Percentiles rank a stretch among this genome's conserved stretches.
phyloP scores from a whole-genome alignment of 2,113 vertebrate genomes.

The Eleginops maclovinus region DNA sequence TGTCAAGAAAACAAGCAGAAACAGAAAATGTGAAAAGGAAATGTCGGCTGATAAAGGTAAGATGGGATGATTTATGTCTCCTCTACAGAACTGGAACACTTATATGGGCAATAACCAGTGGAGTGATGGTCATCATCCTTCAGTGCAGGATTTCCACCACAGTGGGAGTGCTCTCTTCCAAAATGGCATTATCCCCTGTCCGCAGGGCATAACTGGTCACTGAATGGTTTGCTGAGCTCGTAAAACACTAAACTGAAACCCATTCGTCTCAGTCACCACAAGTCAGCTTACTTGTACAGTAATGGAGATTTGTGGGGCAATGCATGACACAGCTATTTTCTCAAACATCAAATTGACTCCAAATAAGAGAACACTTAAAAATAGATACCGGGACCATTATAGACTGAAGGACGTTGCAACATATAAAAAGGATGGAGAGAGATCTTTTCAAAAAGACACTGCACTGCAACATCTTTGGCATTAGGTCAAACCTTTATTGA shows the following conservation, averaged over 20 bases:
- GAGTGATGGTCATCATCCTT: slow-evolving; percentile 8
- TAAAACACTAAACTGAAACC: slow-evolving; percentile 56
- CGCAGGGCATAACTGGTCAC: slow-evolving; percentile 50
- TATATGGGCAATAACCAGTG: neutral
- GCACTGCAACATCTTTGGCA: neutral
- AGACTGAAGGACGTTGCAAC: neutral
- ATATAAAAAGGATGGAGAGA: neutral
- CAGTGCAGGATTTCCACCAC: slow-evolving; percentile 21
- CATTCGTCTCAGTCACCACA: slow-evolving; percentile 57
- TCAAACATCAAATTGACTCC: slow-evolving; percentile 27
- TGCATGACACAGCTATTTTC: slow-evolving; percentile 47
- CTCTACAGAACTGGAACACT: neutral
- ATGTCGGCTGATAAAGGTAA: neutral
- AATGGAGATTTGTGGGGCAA: slow-evolving; percentile 40
- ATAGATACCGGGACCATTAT: neutral
- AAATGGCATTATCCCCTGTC: slow-evolving; percentile 31
- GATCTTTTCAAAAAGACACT: neutral
- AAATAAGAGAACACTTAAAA: slow-evolving; percentile 10
- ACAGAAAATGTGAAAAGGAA: slow-evolving; percentile 15
- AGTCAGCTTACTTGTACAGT: slow-evolving; percentile 44
- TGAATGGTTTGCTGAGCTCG: slow-evolving; percentile 62
- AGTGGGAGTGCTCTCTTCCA: slow-evolving; percentile 15
- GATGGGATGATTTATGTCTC: neutral
- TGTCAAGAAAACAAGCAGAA: slow-evolving; percentile 65
- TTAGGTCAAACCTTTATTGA: neutral